Conservation (phyloP, 2,797 vertebrate species). For the Fratercula arctica region DNA sequence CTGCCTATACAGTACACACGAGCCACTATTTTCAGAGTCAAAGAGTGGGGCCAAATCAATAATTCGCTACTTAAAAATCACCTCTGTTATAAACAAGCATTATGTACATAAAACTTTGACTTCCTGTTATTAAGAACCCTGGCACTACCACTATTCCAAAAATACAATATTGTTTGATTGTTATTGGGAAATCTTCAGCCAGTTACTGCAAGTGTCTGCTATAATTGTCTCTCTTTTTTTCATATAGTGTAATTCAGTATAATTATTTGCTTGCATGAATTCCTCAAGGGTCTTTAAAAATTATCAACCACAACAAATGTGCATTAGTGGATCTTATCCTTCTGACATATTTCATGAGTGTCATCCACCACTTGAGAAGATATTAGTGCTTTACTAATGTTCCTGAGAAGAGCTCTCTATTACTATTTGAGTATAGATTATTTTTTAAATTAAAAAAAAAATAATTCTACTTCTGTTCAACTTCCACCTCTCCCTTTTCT, state of each 20-base stretch:
- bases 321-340: neutral
- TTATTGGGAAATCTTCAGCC: neutral
- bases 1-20: neutral
- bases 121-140: neutral
- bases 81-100: neutral
- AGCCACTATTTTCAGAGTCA: neutral
- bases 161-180: neutral
- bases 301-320: neutral
- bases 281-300: neutral
- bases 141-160: neutral
- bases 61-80: neutral
- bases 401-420: neutral
- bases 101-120: neutral
- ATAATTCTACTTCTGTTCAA: neutral
- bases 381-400: neutral
- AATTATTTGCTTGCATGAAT: slow-evolving; percentile 28
- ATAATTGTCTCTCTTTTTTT: neutral
- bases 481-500: neutral
- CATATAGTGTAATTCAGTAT: slow-evolving; percentile 40
- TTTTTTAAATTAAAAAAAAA: neutral
- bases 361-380: neutral
- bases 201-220: neutral
- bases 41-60: neutral
- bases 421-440: neutral
- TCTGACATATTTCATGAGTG: neutral